phyloP scores from a whole-genome alignment of 2,797 vertebrate genomes.

The Microctenopoma stevenorrisi region DNA sequence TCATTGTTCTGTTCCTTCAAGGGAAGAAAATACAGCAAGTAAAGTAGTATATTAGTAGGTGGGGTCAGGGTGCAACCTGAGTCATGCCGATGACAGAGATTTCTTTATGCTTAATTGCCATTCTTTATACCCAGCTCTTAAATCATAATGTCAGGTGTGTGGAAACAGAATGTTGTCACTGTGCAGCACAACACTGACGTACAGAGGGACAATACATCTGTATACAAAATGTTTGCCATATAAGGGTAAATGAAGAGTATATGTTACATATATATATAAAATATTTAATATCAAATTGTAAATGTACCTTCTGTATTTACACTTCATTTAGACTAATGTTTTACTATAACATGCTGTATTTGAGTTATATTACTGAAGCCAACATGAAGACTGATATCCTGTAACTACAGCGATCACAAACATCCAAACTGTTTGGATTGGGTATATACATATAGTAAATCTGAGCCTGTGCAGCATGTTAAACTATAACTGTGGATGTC shows the following conservation, averaged over 20 bases:
- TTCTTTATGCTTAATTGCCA: conserved; percentile 22
- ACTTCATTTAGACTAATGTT: neutral
- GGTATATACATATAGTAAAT: neutral
- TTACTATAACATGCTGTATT: neutral
- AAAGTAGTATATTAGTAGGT: conserved; percentile 28
- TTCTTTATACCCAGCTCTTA: conserved; percentile 42
- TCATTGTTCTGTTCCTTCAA: conserved; percentile 47
- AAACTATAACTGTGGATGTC: neutral
- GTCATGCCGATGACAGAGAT: conserved; percentile 40
- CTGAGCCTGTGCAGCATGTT: neutral
- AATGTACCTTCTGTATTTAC: conserved; percentile 14
- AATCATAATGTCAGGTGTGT: conserved; percentile 41
- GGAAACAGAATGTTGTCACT: conserved; percentile 13
- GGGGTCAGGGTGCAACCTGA: conserved; percentile 29
- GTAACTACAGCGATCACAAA: neutral
- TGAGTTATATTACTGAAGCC: neutral
- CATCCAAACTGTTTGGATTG: neutral
- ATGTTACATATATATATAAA: too few relatives aligned
- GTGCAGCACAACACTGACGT: conserved; percentile 19
- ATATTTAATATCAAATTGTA: too few relatives aligned
- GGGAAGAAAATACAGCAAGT: conserved; percentile 15
- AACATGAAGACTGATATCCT: neutral
- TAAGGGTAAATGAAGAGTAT: conserved; percentile 1
- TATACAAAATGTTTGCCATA: neutral
- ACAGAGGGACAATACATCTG: neutral